A percentile compares a stretch with the other conserved stretches of the same genome.
Evolutionary conservation across 2,888 invertebrate species (phyloP).

Genomic region (Drosophila paramelanica): DNA sequence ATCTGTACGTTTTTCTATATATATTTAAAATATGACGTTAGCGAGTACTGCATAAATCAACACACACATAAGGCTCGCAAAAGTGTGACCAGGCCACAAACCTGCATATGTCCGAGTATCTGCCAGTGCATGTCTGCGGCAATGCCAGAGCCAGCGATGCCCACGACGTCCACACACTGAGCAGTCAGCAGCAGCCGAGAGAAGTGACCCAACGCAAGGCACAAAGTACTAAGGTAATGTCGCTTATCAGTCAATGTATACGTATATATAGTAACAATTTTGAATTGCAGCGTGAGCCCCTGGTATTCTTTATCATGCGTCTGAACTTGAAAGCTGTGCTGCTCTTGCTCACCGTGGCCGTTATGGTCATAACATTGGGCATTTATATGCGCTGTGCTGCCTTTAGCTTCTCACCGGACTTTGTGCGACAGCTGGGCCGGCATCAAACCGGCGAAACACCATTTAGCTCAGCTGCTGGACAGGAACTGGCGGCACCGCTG

Average conservation of each 20-base stretch:
- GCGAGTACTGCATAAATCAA: constrained; percentile 23
- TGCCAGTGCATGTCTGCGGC: constrained; percentile 37
- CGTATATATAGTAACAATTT: background rate
- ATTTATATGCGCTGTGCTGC: constrained; percentile 92
- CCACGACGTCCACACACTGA: constrained; percentile 28
- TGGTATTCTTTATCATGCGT: constrained; percentile 89
- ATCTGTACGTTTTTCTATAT: constrained; percentile 27
- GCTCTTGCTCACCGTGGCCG: constrained; percentile 88
- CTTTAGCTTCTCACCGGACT: constrained; percentile 83
- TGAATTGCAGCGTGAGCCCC: constrained; percentile 78
- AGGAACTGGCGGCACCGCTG: constrained; percentile 41
- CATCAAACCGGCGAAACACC: constrained; percentile 35
- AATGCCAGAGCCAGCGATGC: constrained; percentile 33
- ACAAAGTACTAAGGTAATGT: constrained; percentile 50
- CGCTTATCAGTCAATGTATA: background rate
- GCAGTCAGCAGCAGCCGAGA: constrained; percentile 12
- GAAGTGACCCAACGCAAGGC: constrained; percentile 34
- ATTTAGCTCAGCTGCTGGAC: constrained; percentile 29
- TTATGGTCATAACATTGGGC: constrained; percentile 89
- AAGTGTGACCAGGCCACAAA: constrained; percentile 44
- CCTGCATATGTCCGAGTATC: constrained; percentile 63
- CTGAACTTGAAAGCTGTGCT: constrained; percentile 91
- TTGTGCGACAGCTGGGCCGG: constrained; percentile 81
- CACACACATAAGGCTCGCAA: constrained; percentile 17
- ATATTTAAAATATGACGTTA: constrained; percentile 66